Percentiles rank a stretch among this genome's conserved stretches.
phyloP scores from a whole-genome alignment of 1,140 invertebrate species.

The Thalassaphorura encarpata region DNA sequence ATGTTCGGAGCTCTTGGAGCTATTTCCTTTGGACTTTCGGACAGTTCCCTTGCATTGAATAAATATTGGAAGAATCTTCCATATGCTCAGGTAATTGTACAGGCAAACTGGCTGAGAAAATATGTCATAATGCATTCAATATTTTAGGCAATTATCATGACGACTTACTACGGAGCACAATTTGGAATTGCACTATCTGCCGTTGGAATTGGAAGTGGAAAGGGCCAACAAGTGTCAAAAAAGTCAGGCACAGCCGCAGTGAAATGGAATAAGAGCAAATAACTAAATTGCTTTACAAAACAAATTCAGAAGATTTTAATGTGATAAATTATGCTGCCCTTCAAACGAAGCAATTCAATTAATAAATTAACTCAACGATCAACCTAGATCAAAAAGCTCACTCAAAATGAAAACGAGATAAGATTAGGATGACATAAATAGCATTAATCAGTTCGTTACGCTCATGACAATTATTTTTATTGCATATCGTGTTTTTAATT shows the following conservation, averaged over 20 bases:
- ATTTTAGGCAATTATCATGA: constrained; percentile 1
- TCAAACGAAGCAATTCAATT: too few species aligned
- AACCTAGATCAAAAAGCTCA: too few species aligned
- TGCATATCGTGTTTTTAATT: too few species aligned
- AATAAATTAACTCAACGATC: too few species aligned
- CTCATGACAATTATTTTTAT: too few species aligned
- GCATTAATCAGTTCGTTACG: too few species aligned
- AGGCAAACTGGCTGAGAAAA: neutral
- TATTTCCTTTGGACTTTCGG: constrained; percentile 1
- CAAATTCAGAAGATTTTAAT: neutral
- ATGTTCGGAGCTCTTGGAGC: constrained; percentile 1
- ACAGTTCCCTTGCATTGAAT: neutral
- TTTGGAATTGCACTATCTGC: constrained; percentile 1
- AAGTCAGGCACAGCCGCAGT: neutral
- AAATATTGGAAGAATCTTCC: neutral
- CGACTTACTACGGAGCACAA: neutral
- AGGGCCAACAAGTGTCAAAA: neutral
- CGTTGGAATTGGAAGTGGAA: neutral
- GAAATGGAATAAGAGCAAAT: neutral
- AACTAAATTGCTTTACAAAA: neutral
- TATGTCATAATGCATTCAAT: neutral
- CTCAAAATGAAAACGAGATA: too few species aligned
- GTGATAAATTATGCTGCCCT: neutral
- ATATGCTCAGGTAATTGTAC: neutral
- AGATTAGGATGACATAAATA: too few species aligned